These are phyloP conservation scores for Cepphus grylle DNA, from an alignment of 2,113 vertebrate genomes.

Conservation along the genomic window DNA sequence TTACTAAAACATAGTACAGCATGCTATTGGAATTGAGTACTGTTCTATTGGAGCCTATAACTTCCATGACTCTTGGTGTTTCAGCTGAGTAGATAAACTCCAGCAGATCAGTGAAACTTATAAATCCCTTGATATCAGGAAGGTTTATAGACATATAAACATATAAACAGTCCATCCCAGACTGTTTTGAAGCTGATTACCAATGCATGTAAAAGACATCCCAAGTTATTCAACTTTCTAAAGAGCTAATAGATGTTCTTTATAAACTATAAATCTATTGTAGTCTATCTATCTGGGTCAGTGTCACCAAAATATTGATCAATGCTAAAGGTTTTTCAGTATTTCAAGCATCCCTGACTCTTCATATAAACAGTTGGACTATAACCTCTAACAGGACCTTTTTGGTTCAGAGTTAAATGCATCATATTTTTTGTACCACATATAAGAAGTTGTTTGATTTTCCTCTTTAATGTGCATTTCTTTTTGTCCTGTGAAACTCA, in stretches of 20 bases:
- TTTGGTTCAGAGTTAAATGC: not conserved
- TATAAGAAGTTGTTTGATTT: not conserved
- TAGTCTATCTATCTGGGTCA: not conserved
- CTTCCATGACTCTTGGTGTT: not conserved
- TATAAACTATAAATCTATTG: not conserved
- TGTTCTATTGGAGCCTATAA: accelerated
- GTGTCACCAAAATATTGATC: not conserved
- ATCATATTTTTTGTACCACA: not conserved
- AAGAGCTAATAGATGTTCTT: not conserved
- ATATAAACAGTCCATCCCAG: not conserved
- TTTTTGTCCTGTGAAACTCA: not conserved
- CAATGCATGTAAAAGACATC: not conserved
- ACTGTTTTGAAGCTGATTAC: not conserved
- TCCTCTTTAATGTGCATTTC: not conserved
- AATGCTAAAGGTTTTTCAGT: not conserved
- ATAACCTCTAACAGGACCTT: not conserved
- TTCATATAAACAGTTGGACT: not conserved
- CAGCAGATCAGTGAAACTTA: not conserved
- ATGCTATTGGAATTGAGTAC: not conserved
- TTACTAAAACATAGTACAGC: not conserved
- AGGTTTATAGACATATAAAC: not conserved
- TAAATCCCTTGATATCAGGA: not conserved
- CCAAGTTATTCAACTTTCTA: not conserved
- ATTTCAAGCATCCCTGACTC: not conserved
- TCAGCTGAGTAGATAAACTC: not conserved